Evolutionary conservation across 2,113 vertebrate species (phyloP).

Genomic region (Podocnemis expansa): DNA sequence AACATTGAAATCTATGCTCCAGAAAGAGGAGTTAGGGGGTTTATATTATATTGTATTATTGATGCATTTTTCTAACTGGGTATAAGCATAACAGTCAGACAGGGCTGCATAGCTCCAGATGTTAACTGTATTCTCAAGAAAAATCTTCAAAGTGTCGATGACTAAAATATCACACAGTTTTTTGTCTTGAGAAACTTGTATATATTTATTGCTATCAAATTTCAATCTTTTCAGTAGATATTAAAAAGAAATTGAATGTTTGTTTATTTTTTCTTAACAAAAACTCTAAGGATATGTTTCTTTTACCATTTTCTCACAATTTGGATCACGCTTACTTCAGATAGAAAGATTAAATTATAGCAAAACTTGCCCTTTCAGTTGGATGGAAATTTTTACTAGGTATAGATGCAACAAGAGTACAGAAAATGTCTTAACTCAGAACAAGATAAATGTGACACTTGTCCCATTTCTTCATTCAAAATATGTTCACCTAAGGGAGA

Average conservation of each 20-base stretch:
- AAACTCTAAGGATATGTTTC: conserved; percentile 6
- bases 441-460: not conserved
- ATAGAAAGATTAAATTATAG: conserved; percentile 24
- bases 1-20: conserved; percentile 34
- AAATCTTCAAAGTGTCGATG: conserved; percentile 57
- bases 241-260: conserved; percentile 56
- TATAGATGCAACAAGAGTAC: not conserved
- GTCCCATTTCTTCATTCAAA: conserved; percentile 23
- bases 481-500: not conserved
- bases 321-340: conserved; percentile 21
- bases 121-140: conserved; percentile 69
- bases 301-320: conserved; percentile 35
- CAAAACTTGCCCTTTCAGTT: no score
- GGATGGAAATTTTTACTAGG: no score
- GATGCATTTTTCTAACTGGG: conserved; percentile 73
- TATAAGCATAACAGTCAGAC: conserved; percentile 63
- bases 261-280: conserved; percentile 57
- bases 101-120: conserved; percentile 49
- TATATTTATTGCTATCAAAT: conserved; percentile 71
- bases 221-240: conserved; percentile 56
- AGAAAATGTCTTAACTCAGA: not conserved
- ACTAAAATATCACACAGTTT: conserved; percentile 48
- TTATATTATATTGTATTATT: conserved; percentile 71
- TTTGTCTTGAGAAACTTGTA: conserved; percentile 54
- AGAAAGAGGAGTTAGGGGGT: conserved; percentile 61